phyloP scores from a whole-genome alignment of 2,113 vertebrate genomes.

The Semicossyphus pulcher region DNA sequence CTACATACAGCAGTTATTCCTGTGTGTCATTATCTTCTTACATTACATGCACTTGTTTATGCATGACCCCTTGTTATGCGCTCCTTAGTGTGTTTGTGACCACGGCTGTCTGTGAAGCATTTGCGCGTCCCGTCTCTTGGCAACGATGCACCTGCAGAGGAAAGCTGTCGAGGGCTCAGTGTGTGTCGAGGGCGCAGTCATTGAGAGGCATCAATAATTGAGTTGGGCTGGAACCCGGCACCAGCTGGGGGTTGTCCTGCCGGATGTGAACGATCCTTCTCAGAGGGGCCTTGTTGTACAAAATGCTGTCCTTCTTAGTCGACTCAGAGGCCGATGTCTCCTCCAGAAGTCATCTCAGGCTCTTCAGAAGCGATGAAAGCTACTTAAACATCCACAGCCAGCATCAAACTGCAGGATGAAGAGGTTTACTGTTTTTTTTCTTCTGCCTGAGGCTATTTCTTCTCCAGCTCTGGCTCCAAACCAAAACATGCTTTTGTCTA shows the following conservation, averaged over 20 bases:
- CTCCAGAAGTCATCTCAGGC: conserved; percentile 1
- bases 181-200: conserved; percentile 53
- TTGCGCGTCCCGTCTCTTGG: conserved; percentile 70
- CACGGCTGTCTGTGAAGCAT: conserved; percentile 59
- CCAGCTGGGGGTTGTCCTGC: conserved; percentile 49
- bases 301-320: conserved; percentile 8
- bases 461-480: conserved; percentile 18
- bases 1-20: conserved; percentile 52
- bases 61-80: conserved; percentile 59
- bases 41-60: conserved; percentile 57
- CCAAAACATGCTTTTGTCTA: conserved; percentile 31
- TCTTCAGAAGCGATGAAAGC: conserved; percentile 16
- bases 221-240: conserved; percentile 75
- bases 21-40: conserved; percentile 38
- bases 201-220: conserved; percentile 81
- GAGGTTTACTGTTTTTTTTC: neutral
- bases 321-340: conserved; percentile 2
- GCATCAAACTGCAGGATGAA: conserved; percentile 10
- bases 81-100: conserved; percentile 54
- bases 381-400: conserved; percentile 13
- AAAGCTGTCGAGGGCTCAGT: conserved; percentile 58
- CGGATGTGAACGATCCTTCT: conserved; percentile 46
- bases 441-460: conserved; percentile 19
- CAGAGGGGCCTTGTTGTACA: conserved; percentile 11
- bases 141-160: conserved; percentile 74